phyloP scores from a whole-genome alignment of 2,113 vertebrate species.

The Geothlypis trichas region DNA sequence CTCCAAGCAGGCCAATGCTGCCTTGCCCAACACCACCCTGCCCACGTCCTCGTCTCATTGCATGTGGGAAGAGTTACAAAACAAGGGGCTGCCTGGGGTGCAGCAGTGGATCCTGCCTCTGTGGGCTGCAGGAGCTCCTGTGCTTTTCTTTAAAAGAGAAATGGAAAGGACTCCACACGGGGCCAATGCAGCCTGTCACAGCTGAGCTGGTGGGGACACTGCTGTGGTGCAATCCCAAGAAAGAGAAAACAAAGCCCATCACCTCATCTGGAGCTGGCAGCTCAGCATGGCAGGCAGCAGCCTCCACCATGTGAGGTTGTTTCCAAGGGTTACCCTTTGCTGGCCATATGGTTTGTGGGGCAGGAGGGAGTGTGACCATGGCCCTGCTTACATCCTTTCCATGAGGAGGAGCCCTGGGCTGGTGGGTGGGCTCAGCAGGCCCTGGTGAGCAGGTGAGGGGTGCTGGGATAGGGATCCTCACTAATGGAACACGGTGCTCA shows the following conservation, averaged over 20 bases:
- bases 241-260: neutral
- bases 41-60: rapidly evolving
- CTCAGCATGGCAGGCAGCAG: neutral
- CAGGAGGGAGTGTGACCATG: too few species aligned
- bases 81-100: neutral
- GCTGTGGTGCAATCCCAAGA: neutral
- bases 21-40: neutral
- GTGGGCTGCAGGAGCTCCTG: neutral
- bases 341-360: neutral
- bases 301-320: rapidly evolving
- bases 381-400: neutral
- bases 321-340: neutral
- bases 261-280: neutral
- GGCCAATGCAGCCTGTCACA: neutral
- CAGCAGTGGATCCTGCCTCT: neutral
- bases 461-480: rapidly evolving
- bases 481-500: rapidly evolving
- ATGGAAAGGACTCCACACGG: rapidly evolving
- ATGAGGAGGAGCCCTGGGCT: neutral
- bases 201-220: neutral
- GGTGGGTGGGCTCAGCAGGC: too few species aligned
- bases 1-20: neutral
- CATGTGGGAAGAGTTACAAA: neutral
- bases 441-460: neutral
- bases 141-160: neutral